Evolutionary conservation across 1,140 invertebrate species (phyloP), one percentile per base, ranked within the genome.

Genomic region (Neodiprion fabricii): DNA sequence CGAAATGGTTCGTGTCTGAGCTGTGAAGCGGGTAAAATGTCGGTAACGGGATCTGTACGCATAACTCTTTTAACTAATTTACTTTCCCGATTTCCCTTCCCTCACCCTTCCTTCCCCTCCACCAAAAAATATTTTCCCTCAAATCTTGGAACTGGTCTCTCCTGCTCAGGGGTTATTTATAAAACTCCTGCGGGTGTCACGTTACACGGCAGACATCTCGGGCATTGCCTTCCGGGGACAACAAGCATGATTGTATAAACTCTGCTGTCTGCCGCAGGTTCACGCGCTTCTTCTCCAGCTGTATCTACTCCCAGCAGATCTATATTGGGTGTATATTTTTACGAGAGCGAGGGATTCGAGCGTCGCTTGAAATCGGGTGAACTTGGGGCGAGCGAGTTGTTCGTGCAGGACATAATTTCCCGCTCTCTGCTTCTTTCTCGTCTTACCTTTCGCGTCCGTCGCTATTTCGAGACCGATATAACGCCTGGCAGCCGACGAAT

Each of bases 221-320:
- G 4, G 53, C 11, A 14, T 61, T n/a, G 11, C n/a, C 78, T 75
- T 77, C 78, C 80, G 79, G 79, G 80, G 79, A 83, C 82, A 84
- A 83, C 82, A 82, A 84, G 79, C 78, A 74, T 79, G 40, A 47
- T 82, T 84, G 82, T 82, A 83, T 83, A 83, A 83, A 79, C 77
- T 80, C 72, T 80, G 72, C 82, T 84, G 82, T 84, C 83, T 83
- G 78, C 78, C 76, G 80, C 82, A 84, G 28, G 28, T 40, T 40
- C 80, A 81, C 80, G 76, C 78, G 77, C 76, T 73, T 71, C 78
- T 81, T 75, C 82, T 82, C 78, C 78, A 81, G 81, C 82, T 84
- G 28, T 40, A 40, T 81, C 81, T 79, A 81, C 61, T 65, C 17
- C 61, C 17, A 14, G 12, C 17, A 65, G 12, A 14, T 14, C 61